Evolutionary conservation across 2,797 vertebrate genomes (phyloP).

Genomic region (Acanthurus lineatus): DNA sequence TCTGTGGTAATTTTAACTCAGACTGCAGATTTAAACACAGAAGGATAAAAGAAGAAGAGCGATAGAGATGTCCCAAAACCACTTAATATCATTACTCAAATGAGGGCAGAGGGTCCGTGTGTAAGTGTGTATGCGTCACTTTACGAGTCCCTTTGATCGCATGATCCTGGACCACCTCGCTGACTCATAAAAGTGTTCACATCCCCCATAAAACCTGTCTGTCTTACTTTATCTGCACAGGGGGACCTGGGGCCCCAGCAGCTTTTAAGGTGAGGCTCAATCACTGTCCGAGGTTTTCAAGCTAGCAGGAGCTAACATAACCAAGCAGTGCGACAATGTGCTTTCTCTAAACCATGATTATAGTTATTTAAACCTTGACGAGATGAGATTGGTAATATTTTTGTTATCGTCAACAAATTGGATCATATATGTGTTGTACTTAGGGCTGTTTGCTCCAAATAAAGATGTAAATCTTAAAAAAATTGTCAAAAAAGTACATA

Average conservation of each 20-base stretch:
- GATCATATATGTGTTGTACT: not conserved
- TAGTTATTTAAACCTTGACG: too few species aligned
- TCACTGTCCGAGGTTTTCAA: constrained; percentile 9
- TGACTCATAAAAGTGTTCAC: constrained; percentile 32
- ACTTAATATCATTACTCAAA: constrained; percentile 26
- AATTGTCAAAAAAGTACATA: not conserved
- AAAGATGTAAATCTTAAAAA: not conserved
- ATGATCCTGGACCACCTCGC: constrained; percentile 37
- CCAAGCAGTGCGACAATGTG: not conserved
- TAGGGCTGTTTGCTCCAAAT: not conserved
- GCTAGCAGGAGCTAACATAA: not conserved
- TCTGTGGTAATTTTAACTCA: constrained; percentile 22
- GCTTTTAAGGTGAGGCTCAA: not conserved
- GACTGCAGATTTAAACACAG: constrained; percentile 23
- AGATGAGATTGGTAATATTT: not conserved
- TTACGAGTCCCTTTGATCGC: constrained; percentile 32
- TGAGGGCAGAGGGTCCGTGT: not conserved
- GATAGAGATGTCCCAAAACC: constrained; percentile 20
- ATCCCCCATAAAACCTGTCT: constrained; percentile 32
- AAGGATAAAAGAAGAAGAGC: constrained; percentile 1
- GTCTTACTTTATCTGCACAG: constrained; percentile 33
- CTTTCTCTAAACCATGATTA: not conserved
- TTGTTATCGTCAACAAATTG: not conserved
- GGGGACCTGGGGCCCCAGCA: constrained; percentile 13
- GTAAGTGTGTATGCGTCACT: constrained; percentile 7